These are phyloP conservation scores for Rotaria sp. DNA, from an alignment of 2,888 invertebrate genomes.

Conservation along the genomic window DNA sequence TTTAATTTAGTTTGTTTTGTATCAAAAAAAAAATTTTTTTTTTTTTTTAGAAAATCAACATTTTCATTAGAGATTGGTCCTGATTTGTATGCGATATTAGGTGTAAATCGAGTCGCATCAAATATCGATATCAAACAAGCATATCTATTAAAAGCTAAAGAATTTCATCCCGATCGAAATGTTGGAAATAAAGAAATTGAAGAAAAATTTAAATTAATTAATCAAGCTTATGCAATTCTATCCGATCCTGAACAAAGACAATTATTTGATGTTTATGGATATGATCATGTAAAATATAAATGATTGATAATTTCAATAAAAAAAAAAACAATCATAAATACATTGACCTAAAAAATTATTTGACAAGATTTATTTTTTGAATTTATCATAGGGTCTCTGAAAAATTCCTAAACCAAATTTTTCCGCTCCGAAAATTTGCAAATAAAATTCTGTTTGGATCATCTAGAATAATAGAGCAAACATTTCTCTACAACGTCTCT, in stretches of 20 bases:
- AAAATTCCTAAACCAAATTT: too few relatives aligned
- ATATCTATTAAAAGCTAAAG: slow-evolving; percentile 51
- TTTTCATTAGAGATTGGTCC: neutral
- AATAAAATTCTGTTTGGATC: too few relatives aligned
- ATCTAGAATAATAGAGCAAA: too few relatives aligned
- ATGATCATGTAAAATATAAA: slow-evolving; percentile 20
- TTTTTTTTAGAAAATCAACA: neutral
- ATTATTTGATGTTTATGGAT: neutral
- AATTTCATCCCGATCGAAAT: slow-evolving; percentile 41
- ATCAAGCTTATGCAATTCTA: neutral
- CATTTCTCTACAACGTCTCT: too few relatives aligned
- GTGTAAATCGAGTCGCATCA: slow-evolving; percentile 47
- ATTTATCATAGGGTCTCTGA: too few relatives aligned
- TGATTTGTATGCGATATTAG: slow-evolving; percentile 49
- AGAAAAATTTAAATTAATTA: slow-evolving; percentile 25
- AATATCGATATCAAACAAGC: slow-evolving; percentile 51
- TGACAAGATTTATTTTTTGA: too few relatives aligned
- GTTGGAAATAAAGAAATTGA: neutral
- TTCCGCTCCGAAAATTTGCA: too few relatives aligned
- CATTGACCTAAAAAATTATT: too few relatives aligned
- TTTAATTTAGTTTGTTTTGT: too few relatives aligned
- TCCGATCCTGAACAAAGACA: neutral
- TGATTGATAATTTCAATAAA: neutral
- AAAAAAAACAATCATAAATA: too few relatives aligned
- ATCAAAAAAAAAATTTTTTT: too few relatives aligned